These are phyloP conservation scores for Lonchura striata DNA, from an alignment of 2,113 vertebrate genomes.

Conservation along the genomic window DNA sequence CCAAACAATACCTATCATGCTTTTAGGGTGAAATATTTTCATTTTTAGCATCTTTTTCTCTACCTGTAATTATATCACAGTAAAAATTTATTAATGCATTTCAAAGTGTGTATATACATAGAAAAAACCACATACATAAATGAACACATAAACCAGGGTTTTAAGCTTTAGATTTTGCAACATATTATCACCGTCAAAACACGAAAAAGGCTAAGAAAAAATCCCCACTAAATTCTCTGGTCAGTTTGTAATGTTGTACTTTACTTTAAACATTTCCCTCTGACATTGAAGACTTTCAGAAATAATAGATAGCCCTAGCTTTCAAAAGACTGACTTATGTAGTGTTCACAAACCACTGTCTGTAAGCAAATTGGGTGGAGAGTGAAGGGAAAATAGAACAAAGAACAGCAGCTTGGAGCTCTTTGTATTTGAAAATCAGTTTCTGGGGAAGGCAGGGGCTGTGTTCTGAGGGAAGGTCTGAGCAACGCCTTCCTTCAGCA, in stretches of 20 bases:
- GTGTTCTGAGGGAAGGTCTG: rapidly evolving
- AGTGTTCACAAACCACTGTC: neutral
- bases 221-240: neutral
- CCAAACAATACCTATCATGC: neutral
- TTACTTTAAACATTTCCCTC: neutral
- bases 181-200: neutral
- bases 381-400: neutral
- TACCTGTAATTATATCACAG: neutral
- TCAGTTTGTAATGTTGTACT: neutral
- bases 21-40: neutral
- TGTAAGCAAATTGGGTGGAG: neutral
- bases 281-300: neutral
- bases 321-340: neutral
- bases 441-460: neutral
- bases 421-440: neutral
- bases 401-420: neutral
- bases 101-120: neutral
- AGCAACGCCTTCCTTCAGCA: neutral
- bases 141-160: neutral
- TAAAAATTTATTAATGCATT: neutral
- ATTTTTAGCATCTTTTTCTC: neutral
- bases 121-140: neutral
- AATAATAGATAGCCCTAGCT: neutral
- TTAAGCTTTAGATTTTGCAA: neutral
- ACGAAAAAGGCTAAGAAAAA: neutral